phyloP scores from a whole-genome alignment of 2,113 vertebrate genomes.

The Tachysurus vachellii region DNA sequence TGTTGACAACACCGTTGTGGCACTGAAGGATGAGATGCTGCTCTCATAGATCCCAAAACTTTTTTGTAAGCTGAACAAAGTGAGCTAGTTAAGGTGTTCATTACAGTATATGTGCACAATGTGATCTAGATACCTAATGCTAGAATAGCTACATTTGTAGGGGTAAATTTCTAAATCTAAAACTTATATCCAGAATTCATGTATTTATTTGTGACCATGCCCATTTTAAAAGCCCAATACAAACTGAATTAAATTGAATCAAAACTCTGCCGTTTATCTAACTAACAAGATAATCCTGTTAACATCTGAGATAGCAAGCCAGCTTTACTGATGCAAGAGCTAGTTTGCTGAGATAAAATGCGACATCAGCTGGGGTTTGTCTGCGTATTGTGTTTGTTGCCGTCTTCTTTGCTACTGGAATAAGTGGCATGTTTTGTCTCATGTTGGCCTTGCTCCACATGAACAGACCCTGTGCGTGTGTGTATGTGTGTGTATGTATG shows the following conservation, averaged over 20 bases:
- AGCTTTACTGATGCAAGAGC: not conserved
- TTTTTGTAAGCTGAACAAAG: not conserved
- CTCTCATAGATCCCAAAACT: not conserved
- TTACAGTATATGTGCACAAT: not conserved
- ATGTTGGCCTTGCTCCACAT: constrained; percentile 59
- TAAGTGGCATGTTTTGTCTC: constrained; percentile 15
- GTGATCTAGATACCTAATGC: not conserved
- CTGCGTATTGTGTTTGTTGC: not conserved
- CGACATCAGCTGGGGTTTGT: not conserved
- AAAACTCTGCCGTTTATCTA: not conserved
- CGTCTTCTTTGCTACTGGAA: constrained; percentile 19
- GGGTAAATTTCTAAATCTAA: too few relatives aligned
- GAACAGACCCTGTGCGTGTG: constrained; percentile 62
- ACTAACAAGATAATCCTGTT: not conserved
- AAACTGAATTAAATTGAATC: too few relatives aligned
- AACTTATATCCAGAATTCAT: too few relatives aligned
- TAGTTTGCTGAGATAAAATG: not conserved
- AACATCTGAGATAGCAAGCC: not conserved
- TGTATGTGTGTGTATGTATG: constrained; percentile 44
- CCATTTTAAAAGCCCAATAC: not conserved
- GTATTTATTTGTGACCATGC: too few relatives aligned
- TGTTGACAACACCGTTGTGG: not conserved
- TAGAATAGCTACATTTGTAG: not conserved
- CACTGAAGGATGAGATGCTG: not conserved
- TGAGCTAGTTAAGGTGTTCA: not conserved